Percentiles rank a stretch among this genome's conserved stretches.
Evolutionary conservation across 2,797 vertebrate species (phyloP).

Genomic region (Enteromius treurensis): DNA sequence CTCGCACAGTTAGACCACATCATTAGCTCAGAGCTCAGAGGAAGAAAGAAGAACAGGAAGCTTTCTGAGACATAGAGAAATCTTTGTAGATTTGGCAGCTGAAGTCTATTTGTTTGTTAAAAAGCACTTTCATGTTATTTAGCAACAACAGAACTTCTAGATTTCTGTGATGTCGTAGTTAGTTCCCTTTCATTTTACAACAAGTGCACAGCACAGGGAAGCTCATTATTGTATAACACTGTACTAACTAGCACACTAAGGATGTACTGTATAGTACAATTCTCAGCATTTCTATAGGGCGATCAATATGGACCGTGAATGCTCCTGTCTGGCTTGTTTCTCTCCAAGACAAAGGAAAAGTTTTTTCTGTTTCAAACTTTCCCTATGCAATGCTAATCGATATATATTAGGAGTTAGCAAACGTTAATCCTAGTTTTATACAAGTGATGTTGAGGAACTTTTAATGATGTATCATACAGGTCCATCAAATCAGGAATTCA

Average conservation of each 20-base stretch:
- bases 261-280: background rate
- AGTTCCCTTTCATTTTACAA: background rate
- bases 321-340: background rate
- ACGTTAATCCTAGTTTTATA: background rate
- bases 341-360: constrained; percentile 7
- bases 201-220: background rate
- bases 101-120: background rate
- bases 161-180: background rate
- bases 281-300: constrained; percentile 6
- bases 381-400: background rate
- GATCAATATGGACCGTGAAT: background rate
- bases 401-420: constrained; percentile 3
- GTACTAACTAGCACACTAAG: background rate
- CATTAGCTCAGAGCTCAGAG: constrained; percentile 37
- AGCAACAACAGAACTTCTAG: background rate
- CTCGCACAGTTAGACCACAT: constrained; percentile 29
- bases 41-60: constrained; percentile 7
- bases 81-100: constrained; percentile 18
- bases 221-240: background rate
- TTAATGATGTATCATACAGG: background rate
- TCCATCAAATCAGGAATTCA: constrained; percentile 13
- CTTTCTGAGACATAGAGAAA: background rate
- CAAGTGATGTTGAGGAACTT: background rate
- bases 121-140: constrained; percentile 5
- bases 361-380: background rate